A percentile compares a stretch with the other conserved stretches of the same genome.
phyloP scores from a whole-genome alignment of 2,113 vertebrate species.

The Gnathonemus longibarbis region DNA sequence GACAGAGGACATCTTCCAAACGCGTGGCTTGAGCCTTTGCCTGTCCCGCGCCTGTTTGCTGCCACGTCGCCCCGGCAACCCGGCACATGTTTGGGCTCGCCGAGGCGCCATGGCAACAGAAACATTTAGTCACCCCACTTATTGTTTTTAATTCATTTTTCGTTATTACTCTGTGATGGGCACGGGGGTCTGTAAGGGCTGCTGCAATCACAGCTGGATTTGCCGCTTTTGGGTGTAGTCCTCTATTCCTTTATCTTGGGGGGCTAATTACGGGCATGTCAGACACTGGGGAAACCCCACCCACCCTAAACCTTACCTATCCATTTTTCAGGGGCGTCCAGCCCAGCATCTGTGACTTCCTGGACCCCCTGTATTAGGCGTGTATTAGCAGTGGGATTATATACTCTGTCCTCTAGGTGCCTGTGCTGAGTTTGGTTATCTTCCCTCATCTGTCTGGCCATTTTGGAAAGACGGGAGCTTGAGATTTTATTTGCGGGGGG shows the following conservation, averaged over 20 bases:
- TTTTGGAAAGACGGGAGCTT: background rate
- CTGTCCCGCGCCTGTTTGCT: conserved; percentile 43
- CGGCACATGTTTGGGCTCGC: conserved; percentile 45
- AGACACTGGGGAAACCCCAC: background rate
- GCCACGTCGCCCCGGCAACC: conserved; percentile 41
- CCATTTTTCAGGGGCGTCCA: background rate
- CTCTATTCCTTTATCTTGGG: background rate
- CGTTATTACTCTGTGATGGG: background rate
- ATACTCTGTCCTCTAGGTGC: background rate
- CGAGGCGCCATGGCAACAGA: conserved; percentile 41
- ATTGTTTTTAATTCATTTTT: conserved; percentile 32
- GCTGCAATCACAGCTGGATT: background rate
- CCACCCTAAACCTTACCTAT: background rate
- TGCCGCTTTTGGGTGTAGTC: background rate
- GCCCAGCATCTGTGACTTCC: background rate
- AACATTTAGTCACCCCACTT: conserved; percentile 35
- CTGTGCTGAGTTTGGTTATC: background rate
- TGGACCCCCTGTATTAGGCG: background rate
- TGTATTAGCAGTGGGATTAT: background rate
- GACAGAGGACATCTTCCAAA: conserved; percentile 36
- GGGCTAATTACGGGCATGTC: background rate
- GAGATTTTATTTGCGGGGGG: background rate
- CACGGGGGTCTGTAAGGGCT: conserved; percentile 12
- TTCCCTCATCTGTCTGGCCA: background rate
- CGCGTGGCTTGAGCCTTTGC: conserved; percentile 24